A percentile compares a stretch with the other conserved stretches of the same genome.
Evolutionary conservation across 2,888 invertebrate genomes (phyloP).

Genomic region (Napeogenes sylphis): DNA sequence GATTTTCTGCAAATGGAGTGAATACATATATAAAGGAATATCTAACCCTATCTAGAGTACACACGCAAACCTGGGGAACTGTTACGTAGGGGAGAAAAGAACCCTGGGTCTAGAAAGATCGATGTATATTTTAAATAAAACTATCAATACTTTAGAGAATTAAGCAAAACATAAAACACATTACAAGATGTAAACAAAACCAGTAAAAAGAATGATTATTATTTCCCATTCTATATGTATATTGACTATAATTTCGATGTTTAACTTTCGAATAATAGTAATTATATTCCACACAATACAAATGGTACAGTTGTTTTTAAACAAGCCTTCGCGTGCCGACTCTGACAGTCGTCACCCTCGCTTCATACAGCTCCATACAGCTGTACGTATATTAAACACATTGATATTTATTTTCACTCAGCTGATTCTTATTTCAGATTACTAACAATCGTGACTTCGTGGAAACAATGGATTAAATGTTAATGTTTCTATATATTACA

Average conservation of each 20-base stretch:
- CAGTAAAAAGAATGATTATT: no score
- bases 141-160: no score
- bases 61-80: conserved; percentile 4
- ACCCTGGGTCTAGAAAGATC: conserved; percentile 3
- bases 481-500: conserved; percentile 19
- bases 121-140: background rate
- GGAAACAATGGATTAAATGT: conserved; percentile 19
- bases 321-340: conserved; percentile 28
- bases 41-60: conserved; percentile 8
- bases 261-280: background rate
- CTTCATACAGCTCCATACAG: conserved; percentile 20
- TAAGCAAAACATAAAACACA: no score
- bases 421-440: conserved; percentile 30
- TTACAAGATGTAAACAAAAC: no score
- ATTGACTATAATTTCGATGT: no score
- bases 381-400: conserved; percentile 9
- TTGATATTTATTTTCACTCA: conserved; percentile 28
- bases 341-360: conserved; percentile 24
- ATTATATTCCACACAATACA: conserved; percentile 5
- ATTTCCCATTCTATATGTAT: no score
- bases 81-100: background rate
- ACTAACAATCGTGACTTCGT: conserved; percentile 24
- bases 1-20: conserved; percentile 4
- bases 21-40: background rate
- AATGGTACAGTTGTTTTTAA: conserved; percentile 22